Evolutionary conservation across 2,797 vertebrate species (phyloP).

Genomic region (Cheirogaleus major): DNA sequence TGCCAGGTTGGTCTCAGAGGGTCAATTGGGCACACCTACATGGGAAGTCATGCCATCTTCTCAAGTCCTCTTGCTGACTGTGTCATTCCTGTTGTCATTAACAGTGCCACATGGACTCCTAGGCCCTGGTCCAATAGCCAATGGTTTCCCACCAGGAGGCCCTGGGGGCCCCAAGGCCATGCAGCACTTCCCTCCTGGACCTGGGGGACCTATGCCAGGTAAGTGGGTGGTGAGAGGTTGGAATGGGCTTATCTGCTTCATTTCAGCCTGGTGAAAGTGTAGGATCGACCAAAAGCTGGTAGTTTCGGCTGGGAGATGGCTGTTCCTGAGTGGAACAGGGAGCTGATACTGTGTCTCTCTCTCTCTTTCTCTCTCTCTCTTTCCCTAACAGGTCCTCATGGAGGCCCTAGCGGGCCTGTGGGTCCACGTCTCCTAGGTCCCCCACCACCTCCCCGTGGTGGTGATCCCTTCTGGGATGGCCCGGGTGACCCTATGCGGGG

Average conservation of each 20-base stretch:
- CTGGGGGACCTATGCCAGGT: conserved; percentile 84
- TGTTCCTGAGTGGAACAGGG: not conserved
- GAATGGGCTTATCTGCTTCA: not conserved
- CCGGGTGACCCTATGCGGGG: conserved; percentile 90
- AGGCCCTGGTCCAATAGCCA: conserved; percentile 92
- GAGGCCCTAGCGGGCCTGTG: conserved; percentile 82
- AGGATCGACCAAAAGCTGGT: not conserved
- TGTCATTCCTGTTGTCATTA: not conserved
- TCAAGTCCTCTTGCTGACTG: not conserved
- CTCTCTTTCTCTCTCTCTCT: not conserved
- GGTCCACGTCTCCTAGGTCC: conserved; percentile 84
- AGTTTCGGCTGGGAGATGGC: not conserved
- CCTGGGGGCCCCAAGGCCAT: conserved; percentile 85
- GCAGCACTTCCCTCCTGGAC: conserved; percentile 93
- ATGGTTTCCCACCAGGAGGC: conserved; percentile 90
- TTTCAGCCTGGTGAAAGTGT: not conserved
- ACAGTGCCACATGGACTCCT: conserved; percentile 89
- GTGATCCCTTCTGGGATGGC: conserved; percentile 91
- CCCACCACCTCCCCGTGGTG: conserved; percentile 90
- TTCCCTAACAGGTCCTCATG: conserved; percentile 76
- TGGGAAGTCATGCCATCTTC: not conserved
- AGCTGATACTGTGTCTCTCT: not conserved
- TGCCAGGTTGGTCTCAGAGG: conserved; percentile 6
- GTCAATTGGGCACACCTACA: not conserved
- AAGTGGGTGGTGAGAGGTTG: not conserved